Evolutionary conservation across 2,888 invertebrate species (phyloP).

Genomic region (Xestia xanthographa): DNA sequence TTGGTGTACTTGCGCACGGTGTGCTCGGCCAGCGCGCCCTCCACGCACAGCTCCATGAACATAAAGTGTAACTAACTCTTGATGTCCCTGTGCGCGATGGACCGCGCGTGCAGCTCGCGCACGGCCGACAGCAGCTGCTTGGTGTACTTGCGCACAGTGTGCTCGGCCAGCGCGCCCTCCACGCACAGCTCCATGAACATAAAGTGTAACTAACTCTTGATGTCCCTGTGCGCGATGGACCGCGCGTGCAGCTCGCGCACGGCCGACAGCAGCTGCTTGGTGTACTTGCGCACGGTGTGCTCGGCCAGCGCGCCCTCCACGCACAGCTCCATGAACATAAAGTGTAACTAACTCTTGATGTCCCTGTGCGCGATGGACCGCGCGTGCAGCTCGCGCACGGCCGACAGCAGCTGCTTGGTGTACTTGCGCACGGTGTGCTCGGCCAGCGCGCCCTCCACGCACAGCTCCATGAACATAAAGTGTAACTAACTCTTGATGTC

Average conservation of each 20-base stretch:
- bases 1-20: constrained; percentile 95
- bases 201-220: constrained; percentile 38
- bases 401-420: constrained; percentile 95
- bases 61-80: constrained; percentile 76
- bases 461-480: constrained; percentile 97
- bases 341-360: constrained; percentile 43
- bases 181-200: constrained; percentile 99
- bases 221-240: constrained; percentile 95
- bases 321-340: constrained; percentile 98
- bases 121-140: constrained; percentile 96
- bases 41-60: constrained; percentile 99
- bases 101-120: constrained; percentile 94
- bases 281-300: constrained; percentile 95
- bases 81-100: constrained; percentile 95
- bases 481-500: constrained; percentile 77
- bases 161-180: constrained; percentile 95
- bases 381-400: constrained; percentile 95
- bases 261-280: constrained; percentile 95
- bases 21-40: constrained; percentile 94
- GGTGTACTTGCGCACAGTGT: constrained; percentile 95
- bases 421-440: constrained; percentile 96
- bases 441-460: constrained; percentile 95
- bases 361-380: constrained; percentile 96
- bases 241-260: constrained; percentile 95
- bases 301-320: constrained; percentile 95